phyloP scores from a whole-genome alignment of 2,888 invertebrate genomes.

The Listrodromus nycthemerus region DNA sequence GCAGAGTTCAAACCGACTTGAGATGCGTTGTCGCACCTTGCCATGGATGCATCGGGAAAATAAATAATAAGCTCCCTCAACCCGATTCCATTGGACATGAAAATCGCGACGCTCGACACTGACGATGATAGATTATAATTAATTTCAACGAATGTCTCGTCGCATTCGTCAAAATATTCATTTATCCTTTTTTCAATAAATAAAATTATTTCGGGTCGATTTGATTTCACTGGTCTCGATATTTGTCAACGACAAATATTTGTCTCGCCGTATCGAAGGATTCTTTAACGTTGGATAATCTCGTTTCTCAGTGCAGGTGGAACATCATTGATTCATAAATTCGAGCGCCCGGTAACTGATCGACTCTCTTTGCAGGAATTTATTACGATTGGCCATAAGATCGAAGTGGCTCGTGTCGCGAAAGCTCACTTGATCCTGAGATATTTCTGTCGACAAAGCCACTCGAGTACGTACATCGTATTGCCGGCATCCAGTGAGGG shows the following conservation, averaged over 20 bases:
- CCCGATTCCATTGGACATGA: neutral
- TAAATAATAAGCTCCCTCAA: neutral
- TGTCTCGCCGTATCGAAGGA: neutral
- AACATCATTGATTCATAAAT: neutral
- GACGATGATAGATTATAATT: neutral
- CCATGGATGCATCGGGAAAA: neutral
- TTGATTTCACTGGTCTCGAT: too few species aligned
- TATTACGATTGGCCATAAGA: neutral
- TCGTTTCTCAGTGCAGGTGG: neutral
- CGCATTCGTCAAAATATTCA: neutral
- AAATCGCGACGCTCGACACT: neutral
- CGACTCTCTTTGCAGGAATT: neutral
- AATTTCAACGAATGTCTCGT: neutral
- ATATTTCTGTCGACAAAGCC: constrained; percentile 28
- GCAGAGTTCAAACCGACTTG: constrained; percentile 12
- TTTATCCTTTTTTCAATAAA: neutral
- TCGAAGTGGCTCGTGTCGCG: neutral
- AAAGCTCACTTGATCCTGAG: neutral
- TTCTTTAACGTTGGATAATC: neutral
- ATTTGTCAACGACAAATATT: too few species aligned
- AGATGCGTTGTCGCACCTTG: neutral
- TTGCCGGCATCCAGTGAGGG: constrained; percentile 32
- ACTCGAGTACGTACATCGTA: neutral
- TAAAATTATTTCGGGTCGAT: neutral
- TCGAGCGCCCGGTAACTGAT: neutral